Evolutionary conservation across 92 coral and sea anemone genomes (phyloP), one percentile per base, ranked within the genome.

Genomic region (Phymanthus crucifer): DNA sequence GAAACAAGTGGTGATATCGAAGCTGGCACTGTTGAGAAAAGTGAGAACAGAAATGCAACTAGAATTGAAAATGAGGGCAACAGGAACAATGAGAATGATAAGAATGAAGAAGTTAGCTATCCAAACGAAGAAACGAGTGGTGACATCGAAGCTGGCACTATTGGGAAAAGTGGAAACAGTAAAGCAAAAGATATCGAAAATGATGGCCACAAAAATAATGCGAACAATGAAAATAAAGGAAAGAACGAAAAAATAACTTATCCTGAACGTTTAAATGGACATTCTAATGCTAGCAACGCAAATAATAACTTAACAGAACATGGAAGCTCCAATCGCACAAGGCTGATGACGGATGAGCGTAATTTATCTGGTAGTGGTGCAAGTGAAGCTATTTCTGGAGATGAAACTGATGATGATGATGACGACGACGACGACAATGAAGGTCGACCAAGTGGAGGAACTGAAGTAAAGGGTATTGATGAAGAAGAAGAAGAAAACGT

Each of bases 401-500:
- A 37, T 17, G 12, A 16, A 1, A 32, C 18, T 33, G 29, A 19
- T 5, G 50, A 71, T 6, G 48, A 38, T 52, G 32, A 71, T n/a
- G 50, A 36, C 14, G 50, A 40, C 9, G 46, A 38, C 7, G 74
- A 33, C 1, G 48, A 71, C 1, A 19, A 38, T 71, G 50, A 43
- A 71, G 75, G 10, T 37, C 0, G 14, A 71, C 2, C 6, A 27
- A 6, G 36, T 33, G 32, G 36, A 36, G 50, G 47, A 32, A 23
- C 4, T 43, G 21, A 32, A 3, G 35, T 19, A 26, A 45, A 24
- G 6, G 78, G 26, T 67, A 74, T 23, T 24, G 56, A 45, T 13
- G 35, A 72, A 72, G 76, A 72, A 9, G 35, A 72, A 72, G 76
- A 72, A 72, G 56, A 32, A 37, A 1, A 12, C 21, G 76, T 29